A percentile compares a stretch with the other conserved stretches of the same genome.
Conservation (phyloP, 2,888 invertebrate species). For the Hesperia comma region DNA sequence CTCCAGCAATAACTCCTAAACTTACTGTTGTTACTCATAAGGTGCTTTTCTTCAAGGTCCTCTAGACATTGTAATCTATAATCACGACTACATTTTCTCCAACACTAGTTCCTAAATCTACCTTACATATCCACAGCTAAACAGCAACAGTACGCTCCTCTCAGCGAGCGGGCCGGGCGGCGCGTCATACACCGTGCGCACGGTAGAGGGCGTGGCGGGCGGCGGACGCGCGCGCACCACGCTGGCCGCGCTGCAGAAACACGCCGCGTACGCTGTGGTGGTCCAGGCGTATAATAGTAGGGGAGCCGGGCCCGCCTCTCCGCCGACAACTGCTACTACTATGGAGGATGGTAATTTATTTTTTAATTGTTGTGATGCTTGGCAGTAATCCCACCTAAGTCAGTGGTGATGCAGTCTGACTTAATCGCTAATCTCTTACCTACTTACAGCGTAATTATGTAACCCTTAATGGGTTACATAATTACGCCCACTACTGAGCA, state of each 20-base stretch:
- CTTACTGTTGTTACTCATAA: too few relatives aligned
- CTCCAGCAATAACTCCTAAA: too few relatives aligned
- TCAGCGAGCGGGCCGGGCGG: conserved; percentile 78
- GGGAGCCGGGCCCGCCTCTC: conserved; percentile 93
- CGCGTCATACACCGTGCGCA: conserved; percentile 88
- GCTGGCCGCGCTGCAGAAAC: conserved; percentile 89
- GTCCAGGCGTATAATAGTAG: conserved; percentile 94
- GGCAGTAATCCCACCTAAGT: too few relatives aligned
- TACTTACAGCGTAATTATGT: too few relatives aligned
- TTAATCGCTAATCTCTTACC: too few relatives aligned
- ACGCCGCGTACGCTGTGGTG: conserved; percentile 91
- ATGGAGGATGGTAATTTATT: conserved; percentile 89
- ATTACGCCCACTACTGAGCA: conserved; percentile 43
- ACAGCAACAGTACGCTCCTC: conserved; percentile 74
- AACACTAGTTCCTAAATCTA: not conserved
- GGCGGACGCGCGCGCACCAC: conserved; percentile 86
- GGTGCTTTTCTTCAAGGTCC: too few relatives aligned
- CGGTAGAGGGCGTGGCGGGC: conserved; percentile 90
- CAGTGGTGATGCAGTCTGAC: too few relatives aligned
- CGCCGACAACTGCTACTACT: conserved; percentile 90
- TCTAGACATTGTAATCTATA: too few relatives aligned
- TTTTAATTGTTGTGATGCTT: too few relatives aligned
- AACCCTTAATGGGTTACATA: too few relatives aligned
- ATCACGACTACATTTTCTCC: too few relatives aligned
- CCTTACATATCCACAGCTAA: conserved; percentile 54